Base-by-base conservation (phyloP, 1,140 invertebrate species). In the Neodiprion fabricii region DNA sequence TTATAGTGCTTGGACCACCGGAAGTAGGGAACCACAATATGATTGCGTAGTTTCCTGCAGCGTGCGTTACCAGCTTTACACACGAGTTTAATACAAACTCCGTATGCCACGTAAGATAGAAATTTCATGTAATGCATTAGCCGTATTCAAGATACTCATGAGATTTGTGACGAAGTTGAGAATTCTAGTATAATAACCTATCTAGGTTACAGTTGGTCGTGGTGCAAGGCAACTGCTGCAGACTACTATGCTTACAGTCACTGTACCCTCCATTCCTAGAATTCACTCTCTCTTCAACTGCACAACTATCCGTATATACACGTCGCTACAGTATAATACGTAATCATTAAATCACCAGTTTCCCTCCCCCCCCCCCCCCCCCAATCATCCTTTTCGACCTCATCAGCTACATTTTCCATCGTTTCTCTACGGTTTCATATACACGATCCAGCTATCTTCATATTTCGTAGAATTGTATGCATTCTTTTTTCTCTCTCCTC, bases 21-120 rank as follows among this genome's bases (percentile, higher is more conserved):
- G 40, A 47, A 69, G 67, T 69, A 69, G 67, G 40, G 40, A 69
- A 69, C 67, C 67, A 12, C 67, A 69, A 14, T 69, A 10, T 69
- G 67, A 69, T 69, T 69, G 40, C 67, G 67, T 69, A 69, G 67
- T 47, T 23, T 69, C 67, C 67, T 21, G 67, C 40, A 40, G 28
- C 28, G 12, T 11, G 67, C 3, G 67, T 69, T 61, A 40, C 28
- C 28, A 40, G 28, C 28, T 40, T 40, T 40, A 40, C 28, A 40
- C 5, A 40, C 28, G 28, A 40, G 28, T 40, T 40, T 40, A 3
- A 40, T 40, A 40, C 28, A 5, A 3, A 40, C 28, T 40, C 28
- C 28, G 28, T 40, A 40, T 40, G 1, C 2, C 5, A 40, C 28
- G 5, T 40, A 40, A 40, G 5, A 40, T 40, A 40, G 28, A 40